Evolutionary conservation across 2,888 invertebrate genomes (phyloP), one percentile per base, ranked within the genome.

Genomic region (Dysmachus trigonus): DNA sequence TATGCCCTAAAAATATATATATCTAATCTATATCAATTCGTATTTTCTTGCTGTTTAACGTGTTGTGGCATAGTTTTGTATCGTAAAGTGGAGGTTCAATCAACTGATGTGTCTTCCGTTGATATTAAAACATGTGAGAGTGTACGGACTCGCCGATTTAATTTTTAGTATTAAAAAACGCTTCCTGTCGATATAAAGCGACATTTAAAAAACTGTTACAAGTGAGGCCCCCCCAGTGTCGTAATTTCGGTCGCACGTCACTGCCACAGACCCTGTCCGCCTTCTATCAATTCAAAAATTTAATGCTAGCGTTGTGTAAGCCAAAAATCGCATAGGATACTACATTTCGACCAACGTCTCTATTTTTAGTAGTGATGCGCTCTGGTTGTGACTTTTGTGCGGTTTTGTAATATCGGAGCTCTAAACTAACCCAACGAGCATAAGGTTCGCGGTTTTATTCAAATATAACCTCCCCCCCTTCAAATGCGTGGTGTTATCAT

Each of bases 291-390:
- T 41, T 41, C 22, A n/a, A 15, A 33, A 72, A 51, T n/a, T n/a
- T n/a, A 71, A 71, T 83, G 83, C 41, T 13, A 51, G 31, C 73
- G 73, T n/a, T n/a, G n/a, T 72, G 41, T 38, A 41, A 41, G 72
- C 72, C 83, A 72, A 72, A 72, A 72, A 18, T 83, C 27, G 72
- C 35, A 27, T 15, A 83, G 38, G 83, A 83, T 71, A 83, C 22
- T 72, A 10, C 72, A n/a, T n/a, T n/a, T n/a, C n/a, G n/a, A n/a
- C 8, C 72, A 5, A 27, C 27, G 71, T 18, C 8, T 38, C 72
- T 83, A 83, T 72, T 83, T 72, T 72, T 72, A 72, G 72, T 72
- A 72, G 72, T 27, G 72, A 13, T 30, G 22, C 22, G 41, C 35
- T 10, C 83, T 30, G 41, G 22, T 22, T 53, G 51, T 22, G 7